Evolutionary conservation across 2,113 vertebrate genomes (phyloP), one percentile per base, ranked within the genome.

Genomic region (Nymphicus hollandicus): DNA sequence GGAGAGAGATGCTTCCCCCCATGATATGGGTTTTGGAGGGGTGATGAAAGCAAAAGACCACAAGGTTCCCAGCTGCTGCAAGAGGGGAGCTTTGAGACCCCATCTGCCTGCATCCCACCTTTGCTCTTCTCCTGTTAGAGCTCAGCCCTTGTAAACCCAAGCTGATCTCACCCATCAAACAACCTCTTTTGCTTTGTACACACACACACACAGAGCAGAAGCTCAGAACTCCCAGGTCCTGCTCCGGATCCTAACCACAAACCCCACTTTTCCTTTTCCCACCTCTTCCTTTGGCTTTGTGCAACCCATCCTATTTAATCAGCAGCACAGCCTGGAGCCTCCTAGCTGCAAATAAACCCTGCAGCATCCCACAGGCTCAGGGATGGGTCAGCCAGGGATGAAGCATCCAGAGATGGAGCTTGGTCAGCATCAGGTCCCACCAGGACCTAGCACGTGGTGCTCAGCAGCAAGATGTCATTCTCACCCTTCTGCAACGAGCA

Each of bases 361-460:
- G 8, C 1, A 6, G 43, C 41, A 43, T 6, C 63, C 80, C 8
- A 12, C 18, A 2, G 9, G n/a, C n/a, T 64, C 11, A 0, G 6
- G 49, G 79, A 37, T 5, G 10, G 66, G 7, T 25, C 39, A 31
- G 44, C 3, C 77, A 29, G 77, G 43, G 61, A 19, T 11, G 41
- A 63, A 50, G 41, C 16, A 46, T 6, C 49, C 1, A 0, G 33
- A 71, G 77, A 39, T 10, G 13, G 63, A 72, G 53, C 10, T 20
- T 4, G 24, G 49, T 39, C 72, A 55, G 49, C 0, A 0, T 2
- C 25, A 43, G 50, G 37, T 46, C 61, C 78, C 61, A 50, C 22
- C 69, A 79, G 70, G 56, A n/a, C 55, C n/a, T 53, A 37, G 56
- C 88, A 56, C 0, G 1, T 41, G 53, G 13, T 23, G 39, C 28